These are phyloP conservation scores for Coremacera marginata DNA, from an alignment of 2,888 invertebrate genomes.

Conservation along the genomic window DNA sequence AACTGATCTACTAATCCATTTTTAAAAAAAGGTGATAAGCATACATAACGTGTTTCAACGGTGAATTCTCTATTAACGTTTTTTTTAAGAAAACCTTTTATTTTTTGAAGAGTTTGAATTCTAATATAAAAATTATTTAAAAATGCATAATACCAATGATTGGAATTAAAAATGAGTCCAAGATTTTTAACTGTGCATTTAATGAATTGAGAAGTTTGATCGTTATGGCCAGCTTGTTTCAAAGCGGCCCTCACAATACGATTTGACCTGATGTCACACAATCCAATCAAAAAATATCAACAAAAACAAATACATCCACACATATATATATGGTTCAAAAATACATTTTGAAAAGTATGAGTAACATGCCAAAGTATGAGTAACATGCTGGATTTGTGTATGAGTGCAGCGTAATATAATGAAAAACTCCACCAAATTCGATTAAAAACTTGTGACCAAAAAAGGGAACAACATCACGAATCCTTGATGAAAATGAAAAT, in stretches of 20 bases:
- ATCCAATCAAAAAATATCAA: conserved; percentile 5
- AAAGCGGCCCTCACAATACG: no score
- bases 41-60: no score
- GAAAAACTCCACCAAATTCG: conserved; percentile 13
- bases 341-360: not conserved
- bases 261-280: not conserved
- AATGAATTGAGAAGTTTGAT: not conserved
- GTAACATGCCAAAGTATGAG: not conserved
- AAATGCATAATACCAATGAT: no score
- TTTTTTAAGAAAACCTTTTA: no score
- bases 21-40: no score
- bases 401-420: not conserved
- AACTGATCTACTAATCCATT: no score
- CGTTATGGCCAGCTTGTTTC: not conserved
- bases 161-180: no score
- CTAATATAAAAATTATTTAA: no score
- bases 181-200: no score
- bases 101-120: no score
- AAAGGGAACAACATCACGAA: not conserved
- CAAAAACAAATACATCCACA: not conserved
- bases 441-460: conserved; percentile 7
- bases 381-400: not conserved
- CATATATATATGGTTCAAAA: not conserved
- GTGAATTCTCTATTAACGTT: no score
- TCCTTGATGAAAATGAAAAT: conserved; percentile 31